A percentile compares a stretch with the other conserved stretches of the same genome.
Conservation (phyloP, 2,888 invertebrate species). For the Cephus runcator region DNA sequence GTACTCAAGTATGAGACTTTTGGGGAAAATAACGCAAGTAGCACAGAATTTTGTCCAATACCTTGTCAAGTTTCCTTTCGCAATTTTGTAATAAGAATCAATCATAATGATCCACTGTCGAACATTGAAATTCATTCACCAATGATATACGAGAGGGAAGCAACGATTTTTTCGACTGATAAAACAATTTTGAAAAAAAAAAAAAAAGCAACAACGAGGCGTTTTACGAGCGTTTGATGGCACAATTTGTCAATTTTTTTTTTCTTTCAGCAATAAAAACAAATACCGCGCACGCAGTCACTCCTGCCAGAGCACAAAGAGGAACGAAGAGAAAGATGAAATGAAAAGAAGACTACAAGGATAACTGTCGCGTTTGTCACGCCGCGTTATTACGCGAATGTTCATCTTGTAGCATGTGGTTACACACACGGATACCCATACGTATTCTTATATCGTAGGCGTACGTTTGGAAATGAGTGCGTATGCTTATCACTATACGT, state of each 20-base stretch:
- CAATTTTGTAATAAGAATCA: background rate
- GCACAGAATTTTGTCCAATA: background rate
- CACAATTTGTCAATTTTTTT: background rate
- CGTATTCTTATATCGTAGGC: background rate
- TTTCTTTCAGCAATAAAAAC: background rate
- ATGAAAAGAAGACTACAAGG: background rate
- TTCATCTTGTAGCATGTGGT: background rate
- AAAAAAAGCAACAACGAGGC: background rate
- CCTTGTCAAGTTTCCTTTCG: background rate
- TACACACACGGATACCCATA: background rate
- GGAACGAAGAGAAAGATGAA: background rate
- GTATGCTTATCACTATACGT: background rate
- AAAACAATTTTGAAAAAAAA: background rate
- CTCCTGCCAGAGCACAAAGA: background rate
- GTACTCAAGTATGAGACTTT: background rate
- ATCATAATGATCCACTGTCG: background rate
- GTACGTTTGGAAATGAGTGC: background rate
- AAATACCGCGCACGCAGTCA: background rate
- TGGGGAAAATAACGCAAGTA: background rate
- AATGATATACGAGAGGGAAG: background rate
- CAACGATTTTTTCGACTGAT: background rate
- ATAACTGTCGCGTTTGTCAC: background rate
- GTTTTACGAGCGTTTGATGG: background rate
- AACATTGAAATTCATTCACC: background rate
- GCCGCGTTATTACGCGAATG: background rate